These are phyloP conservation scores for Temnothorax longispinosus DNA, from an alignment of 1,140 invertebrate species.

Conservation along the genomic window DNA sequence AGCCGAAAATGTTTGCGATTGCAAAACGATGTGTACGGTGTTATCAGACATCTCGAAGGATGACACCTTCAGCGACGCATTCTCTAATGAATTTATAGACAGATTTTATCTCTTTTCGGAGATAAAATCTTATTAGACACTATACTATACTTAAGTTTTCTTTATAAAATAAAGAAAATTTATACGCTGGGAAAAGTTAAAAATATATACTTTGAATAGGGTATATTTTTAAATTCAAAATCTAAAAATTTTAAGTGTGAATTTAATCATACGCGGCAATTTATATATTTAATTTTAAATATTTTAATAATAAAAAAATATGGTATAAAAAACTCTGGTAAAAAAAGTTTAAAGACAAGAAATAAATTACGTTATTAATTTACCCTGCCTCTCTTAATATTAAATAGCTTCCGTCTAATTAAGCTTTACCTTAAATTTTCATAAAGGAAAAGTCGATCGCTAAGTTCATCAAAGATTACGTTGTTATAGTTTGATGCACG, in stretches of 20 bases:
- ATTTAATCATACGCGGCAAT: not conserved
- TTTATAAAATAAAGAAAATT: not conserved
- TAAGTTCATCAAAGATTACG: constrained; percentile 27
- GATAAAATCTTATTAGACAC: not conserved
- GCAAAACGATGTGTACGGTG: not conserved
- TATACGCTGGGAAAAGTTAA: not conserved
- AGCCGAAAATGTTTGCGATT: not conserved
- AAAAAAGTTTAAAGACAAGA: not conserved
- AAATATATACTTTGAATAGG: not conserved
- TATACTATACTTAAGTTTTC: not conserved
- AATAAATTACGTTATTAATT: not conserved
- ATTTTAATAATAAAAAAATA: not conserved
- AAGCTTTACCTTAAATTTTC: constrained; percentile 17
- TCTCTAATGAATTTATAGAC: not conserved
- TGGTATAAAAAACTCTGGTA: not conserved
- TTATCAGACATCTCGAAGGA: no score
- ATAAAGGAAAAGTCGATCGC: not conserved
- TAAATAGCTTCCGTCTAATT: not conserved
- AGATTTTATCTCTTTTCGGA: not conserved
- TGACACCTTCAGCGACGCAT: not conserved
- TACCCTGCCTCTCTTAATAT: not conserved
- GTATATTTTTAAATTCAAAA: not conserved
- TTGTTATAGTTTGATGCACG: constrained; percentile 24
- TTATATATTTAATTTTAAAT: not conserved
- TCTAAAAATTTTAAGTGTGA: not conserved